Conservation (phyloP, 2,113 vertebrate species). For the Corvus hawaiiensis region DNA sequence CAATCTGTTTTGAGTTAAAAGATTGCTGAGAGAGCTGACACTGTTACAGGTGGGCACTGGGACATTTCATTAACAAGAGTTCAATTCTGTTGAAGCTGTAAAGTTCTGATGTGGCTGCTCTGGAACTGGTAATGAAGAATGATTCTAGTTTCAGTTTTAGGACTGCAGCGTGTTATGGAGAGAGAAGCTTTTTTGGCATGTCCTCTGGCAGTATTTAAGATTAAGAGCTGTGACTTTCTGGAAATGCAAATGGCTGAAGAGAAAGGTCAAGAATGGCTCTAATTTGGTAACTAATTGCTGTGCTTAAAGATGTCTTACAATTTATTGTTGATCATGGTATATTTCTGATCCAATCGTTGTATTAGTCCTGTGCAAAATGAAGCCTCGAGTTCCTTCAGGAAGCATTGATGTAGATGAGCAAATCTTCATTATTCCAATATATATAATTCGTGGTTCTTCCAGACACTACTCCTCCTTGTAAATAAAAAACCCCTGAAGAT, state of each 20-base stretch:
- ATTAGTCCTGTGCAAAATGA: background rate
- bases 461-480: background rate
- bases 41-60: background rate
- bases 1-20: background rate
- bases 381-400: background rate
- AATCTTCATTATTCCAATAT: background rate
- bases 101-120: background rate
- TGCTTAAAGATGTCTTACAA: background rate
- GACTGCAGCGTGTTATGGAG: background rate
- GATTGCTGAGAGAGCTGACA: background rate
- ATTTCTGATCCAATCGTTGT: background rate
- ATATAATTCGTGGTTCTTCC: background rate
- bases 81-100: background rate
- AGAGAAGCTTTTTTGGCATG: background rate
- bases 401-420: background rate
- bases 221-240: background rate
- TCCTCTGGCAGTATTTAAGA: background rate
- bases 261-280: background rate
- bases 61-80: background rate
- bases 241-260: background rate
- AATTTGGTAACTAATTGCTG: background rate
- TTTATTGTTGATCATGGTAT: background rate
- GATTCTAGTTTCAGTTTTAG: background rate
- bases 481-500: background rate
- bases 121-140: background rate